A percentile compares a stretch with the other conserved stretches of the same genome.
These are phyloP conservation scores for Pholis gunnellus DNA, from an alignment of 2,113 vertebrate genomes.

Conservation along the genomic window DNA sequence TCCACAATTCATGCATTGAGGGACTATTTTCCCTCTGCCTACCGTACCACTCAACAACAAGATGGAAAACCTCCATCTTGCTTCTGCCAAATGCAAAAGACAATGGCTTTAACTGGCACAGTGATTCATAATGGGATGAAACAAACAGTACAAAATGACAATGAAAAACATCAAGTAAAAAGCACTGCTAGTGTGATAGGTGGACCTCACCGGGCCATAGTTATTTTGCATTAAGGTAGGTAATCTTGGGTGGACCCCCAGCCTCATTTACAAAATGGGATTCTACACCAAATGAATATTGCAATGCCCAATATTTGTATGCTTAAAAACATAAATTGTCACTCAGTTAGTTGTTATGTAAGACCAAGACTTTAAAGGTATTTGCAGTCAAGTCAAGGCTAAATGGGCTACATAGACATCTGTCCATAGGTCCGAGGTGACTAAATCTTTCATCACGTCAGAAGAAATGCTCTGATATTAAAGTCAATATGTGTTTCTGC, in stretches of 20 bases:
- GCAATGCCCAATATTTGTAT: neutral
- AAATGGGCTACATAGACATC: neutral
- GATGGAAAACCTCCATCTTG: constrained; percentile 12
- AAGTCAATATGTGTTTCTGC: constrained; percentile 7
- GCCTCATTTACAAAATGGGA: neutral
- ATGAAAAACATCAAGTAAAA: constrained; percentile 27
- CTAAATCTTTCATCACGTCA: neutral
- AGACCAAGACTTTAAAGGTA: neutral
- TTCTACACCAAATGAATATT: neutral
- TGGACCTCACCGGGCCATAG: neutral
- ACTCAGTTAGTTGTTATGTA: neutral
- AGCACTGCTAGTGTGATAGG: neutral
- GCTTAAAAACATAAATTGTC: neutral
- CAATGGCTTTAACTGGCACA: neutral
- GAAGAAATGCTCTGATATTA: constrained; percentile 5
- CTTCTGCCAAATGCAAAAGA: constrained; percentile 6
- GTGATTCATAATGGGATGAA: constrained; percentile 21
- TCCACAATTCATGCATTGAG: constrained; percentile 32
- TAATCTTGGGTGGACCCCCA: neutral
- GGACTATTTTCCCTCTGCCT: constrained; percentile 25
- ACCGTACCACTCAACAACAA: constrained; percentile 33
- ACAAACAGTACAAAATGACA: constrained; percentile 35
- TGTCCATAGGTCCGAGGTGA: neutral
- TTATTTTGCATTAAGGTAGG: neutral
- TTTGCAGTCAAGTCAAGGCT: neutral